Evolutionary conservation across 2,888 invertebrate genomes (phyloP).

Genomic region (Lasioglossum marginatum): DNA sequence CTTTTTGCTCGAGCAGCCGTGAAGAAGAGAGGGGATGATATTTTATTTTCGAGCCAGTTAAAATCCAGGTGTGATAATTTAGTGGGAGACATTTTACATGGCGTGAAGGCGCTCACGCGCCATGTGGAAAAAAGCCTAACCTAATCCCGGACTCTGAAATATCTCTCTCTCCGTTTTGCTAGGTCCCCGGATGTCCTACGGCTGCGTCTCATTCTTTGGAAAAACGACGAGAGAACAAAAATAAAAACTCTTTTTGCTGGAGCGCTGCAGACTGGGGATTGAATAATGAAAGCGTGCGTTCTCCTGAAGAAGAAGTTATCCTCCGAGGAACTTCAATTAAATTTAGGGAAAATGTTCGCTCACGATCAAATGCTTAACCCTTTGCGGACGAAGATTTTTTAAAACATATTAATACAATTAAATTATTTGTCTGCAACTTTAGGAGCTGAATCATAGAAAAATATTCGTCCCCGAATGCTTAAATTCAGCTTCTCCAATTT

Average conservation of each 20-base stretch:
- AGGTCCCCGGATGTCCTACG: constrained; percentile 27
- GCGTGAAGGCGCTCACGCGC: constrained; percentile 28
- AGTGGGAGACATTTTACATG: constrained; percentile 56
- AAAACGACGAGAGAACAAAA: not conserved
- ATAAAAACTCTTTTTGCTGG: not conserved
- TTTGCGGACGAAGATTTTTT: no score
- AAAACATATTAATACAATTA: no score
- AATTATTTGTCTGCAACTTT: no score
- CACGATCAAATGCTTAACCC: no score
- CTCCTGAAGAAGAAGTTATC: not conserved
- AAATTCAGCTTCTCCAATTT: no score
- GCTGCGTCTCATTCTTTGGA: not conserved
- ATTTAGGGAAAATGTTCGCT: no score
- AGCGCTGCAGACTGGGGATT: not conserved
- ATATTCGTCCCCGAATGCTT: no score
- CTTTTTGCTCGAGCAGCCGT: constrained; percentile 15
- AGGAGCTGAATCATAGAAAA: no score
- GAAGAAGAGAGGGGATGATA: constrained; percentile 24
- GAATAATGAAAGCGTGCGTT: not conserved
- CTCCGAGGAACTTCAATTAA: no score
- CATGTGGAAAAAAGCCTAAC: constrained; percentile 32
- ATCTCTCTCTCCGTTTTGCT: constrained; percentile 67
- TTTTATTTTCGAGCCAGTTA: constrained; percentile 64
- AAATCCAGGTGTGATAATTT: constrained; percentile 71
- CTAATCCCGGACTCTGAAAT: constrained; percentile 74